Evolutionary conservation across 2,113 vertebrate genomes (phyloP), one percentile per base, ranked within the genome.

Genomic region (Willisornis vidua): DNA sequence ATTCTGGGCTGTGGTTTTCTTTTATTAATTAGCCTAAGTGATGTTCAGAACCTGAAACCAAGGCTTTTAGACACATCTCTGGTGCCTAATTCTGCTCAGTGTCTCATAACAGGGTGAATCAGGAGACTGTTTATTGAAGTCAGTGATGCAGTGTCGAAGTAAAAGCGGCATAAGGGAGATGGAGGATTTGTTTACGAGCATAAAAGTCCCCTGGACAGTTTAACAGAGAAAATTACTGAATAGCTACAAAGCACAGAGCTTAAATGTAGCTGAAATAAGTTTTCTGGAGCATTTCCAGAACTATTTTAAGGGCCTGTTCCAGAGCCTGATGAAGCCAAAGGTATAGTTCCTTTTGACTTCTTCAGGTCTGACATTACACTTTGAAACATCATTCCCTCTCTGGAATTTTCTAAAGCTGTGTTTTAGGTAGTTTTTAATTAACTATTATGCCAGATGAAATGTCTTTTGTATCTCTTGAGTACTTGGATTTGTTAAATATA

Each of bases 11-110:
- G 96, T 68, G 94, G 90, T 95, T 96, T 97, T 92, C 54, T 92
- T 89, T 94, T 89, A 96, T 97, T 96, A 96, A 96, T 97, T 95
- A 94, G 84, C 85, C 93, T 82, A 95, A 94, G 86, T 78, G 83
- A 92, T 95, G 86, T 90, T 96, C 88, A 96, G 66, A 94, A 90
- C 77, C 63, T 87, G 94, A 96, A 94, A 96, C 91, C 92, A 89
- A 96, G 62, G 94, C 94, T 96, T 96, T 96, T 95, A 96, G 92
- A 91, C 90, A 92, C 94, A 92, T 96, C 90, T 95, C 92, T 96
- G 61, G 88, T 96, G 96, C 88, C 86, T 95, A 82, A 91, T 96
- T 95, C 85, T 66, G 66, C 74, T 91, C 3, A 1, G 25, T 79
- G 68, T 89, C 94, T 96, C 80, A 0, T 90, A 74, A 45, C 57